A percentile compares a stretch with the other conserved stretches of the same genome.
phyloP scores from a whole-genome alignment of 2,888 invertebrate genomes.

The Xestia rhomboidea region DNA sequence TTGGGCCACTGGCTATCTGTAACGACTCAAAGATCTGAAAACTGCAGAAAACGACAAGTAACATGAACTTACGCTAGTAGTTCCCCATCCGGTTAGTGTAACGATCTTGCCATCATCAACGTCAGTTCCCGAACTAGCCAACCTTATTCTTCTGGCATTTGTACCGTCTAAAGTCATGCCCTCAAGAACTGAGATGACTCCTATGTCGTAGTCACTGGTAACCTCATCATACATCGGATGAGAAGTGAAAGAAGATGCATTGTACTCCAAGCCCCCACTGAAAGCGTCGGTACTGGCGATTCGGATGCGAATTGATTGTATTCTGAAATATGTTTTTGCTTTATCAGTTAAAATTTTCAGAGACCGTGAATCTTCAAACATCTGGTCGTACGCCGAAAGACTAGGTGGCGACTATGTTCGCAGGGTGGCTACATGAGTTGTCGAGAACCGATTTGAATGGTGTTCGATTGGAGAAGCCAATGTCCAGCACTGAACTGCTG shows the following conservation, averaged over 20 bases:
- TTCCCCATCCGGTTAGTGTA: constrained; percentile 84
- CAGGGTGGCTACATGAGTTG: not conserved
- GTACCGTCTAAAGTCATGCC: constrained; percentile 78
- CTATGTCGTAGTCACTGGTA: constrained; percentile 86
- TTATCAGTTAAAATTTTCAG: not conserved
- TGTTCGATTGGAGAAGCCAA: not conserved
- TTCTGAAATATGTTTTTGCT: constrained; percentile 70
- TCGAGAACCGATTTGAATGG: not conserved
- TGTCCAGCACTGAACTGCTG: too few relatives aligned
- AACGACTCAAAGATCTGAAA: not conserved
- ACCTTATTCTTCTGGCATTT: constrained; percentile 70
- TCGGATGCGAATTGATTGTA: constrained; percentile 74
- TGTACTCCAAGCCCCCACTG: constrained; percentile 83
- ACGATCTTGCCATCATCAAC: constrained; percentile 73
- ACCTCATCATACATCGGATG: constrained; percentile 83
- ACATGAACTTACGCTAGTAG: constrained; percentile 76
- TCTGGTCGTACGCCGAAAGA: not conserved
- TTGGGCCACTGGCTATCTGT: too few relatives aligned
- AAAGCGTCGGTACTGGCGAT: constrained; percentile 81
- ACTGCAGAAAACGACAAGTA: not conserved
- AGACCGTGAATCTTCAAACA: not conserved
- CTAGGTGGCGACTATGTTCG: not conserved
- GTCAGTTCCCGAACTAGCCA: constrained; percentile 67
- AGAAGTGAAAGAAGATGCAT: constrained; percentile 69
- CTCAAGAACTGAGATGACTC: constrained; percentile 76